Evolutionary conservation across 1,140 invertebrate genomes (phyloP).

Genomic region (Ceratosolen solmsi): DNA sequence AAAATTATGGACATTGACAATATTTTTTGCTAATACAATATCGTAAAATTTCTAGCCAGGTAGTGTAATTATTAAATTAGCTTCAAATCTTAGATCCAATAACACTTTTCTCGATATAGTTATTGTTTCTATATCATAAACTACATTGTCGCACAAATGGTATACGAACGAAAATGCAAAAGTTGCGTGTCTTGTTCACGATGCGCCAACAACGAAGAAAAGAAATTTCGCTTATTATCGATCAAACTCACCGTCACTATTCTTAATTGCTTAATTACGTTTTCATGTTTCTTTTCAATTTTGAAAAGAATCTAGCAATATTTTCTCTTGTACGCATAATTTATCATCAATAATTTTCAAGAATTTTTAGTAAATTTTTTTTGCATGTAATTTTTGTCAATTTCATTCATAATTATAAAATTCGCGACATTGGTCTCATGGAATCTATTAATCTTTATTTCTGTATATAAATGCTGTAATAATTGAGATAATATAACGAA

Average conservation of each 20-base stretch:
- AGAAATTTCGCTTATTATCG: slow-evolving; percentile 14
- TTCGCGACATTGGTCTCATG: slow-evolving; percentile 46
- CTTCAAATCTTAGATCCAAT: too few species aligned
- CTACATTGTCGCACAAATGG: slow-evolving; percentile 37
- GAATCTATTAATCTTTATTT: slow-evolving; percentile 27
- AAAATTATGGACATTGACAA: too few species aligned
- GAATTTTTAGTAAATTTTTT: neutral
- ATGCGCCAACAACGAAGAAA: slow-evolving; percentile 48
- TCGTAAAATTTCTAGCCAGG: neutral
- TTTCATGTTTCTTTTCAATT: slow-evolving; percentile 2
- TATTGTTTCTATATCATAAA: slow-evolving; percentile 28
- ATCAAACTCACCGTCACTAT: slow-evolving; percentile 7
- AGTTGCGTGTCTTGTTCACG: slow-evolving; percentile 40
- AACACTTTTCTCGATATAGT: slow-evolving; percentile 50
- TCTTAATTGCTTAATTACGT: slow-evolving; percentile 6
- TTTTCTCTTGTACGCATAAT: too few species aligned
- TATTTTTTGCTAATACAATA: too few species aligned
- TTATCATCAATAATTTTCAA: neutral
- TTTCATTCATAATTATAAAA: slow-evolving; percentile 18
- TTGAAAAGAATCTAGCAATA: too few species aligned
- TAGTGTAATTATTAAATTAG: slow-evolving; percentile 7
- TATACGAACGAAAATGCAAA: slow-evolving; percentile 50
- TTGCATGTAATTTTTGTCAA: neutral
- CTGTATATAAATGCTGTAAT: slow-evolving; percentile 36
- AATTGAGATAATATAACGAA: slow-evolving; percentile 9